Conservation (phyloP, 2,113 vertebrate species). For the Strigops habroptila region DNA sequence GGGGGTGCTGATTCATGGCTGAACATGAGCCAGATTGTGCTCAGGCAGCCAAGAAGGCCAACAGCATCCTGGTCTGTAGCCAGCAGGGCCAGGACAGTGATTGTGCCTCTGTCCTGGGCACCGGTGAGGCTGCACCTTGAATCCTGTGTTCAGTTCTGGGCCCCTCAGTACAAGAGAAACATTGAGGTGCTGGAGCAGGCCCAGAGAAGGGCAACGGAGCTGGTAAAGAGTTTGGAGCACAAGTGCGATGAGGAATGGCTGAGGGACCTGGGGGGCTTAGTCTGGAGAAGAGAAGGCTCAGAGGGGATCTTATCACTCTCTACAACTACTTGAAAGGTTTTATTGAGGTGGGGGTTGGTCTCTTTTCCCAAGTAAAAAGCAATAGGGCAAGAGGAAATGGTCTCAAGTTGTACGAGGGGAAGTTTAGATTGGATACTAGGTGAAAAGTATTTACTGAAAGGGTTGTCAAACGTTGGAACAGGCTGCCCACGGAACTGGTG, state of each 20-base stretch:
- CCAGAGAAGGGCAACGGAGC: rapidly evolving
- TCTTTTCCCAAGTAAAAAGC: not conserved
- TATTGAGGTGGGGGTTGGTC: rapidly evolving
- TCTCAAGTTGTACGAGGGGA: not conserved
- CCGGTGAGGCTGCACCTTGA: rapidly evolving
- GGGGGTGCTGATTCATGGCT: rapidly evolving
- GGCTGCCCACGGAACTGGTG: not conserved
- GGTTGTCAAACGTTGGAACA: rapidly evolving
- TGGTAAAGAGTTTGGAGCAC: not conserved
- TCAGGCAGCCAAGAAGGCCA: not conserved
- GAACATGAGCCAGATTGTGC: rapidly evolving
- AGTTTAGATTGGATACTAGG: not conserved
- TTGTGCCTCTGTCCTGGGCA: rapidly evolving
- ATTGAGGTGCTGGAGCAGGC: rapidly evolving
- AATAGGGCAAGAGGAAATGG: not conserved
- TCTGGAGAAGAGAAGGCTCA: not conserved
- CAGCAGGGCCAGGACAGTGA: rapidly evolving
- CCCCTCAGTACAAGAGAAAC: rapidly evolving
- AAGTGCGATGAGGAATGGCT: rapidly evolving
- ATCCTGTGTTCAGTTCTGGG: not conserved
- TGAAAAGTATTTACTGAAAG: not conserved
- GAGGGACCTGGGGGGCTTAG: rapidly evolving
- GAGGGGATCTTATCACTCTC: rapidly evolving
- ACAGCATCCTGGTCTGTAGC: rapidly evolving
- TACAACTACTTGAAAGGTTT: rapidly evolving